Base-by-base conservation (phyloP, 2,113 vertebrate species). In the Toxotes jaculatrix region DNA sequence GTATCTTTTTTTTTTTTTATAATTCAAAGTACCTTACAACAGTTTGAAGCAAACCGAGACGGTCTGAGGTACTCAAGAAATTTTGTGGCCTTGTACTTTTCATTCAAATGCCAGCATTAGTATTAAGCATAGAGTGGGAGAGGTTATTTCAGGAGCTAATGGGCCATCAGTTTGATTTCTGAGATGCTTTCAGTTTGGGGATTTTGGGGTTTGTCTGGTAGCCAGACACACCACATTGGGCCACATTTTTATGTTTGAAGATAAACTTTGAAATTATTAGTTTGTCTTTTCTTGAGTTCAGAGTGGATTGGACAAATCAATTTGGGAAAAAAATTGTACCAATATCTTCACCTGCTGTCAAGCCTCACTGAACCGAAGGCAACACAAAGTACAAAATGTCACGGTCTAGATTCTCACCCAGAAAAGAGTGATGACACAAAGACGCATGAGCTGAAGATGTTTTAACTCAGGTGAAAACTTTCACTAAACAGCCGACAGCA, bases 211-310 rank as follows among this genome's bases (percentile, higher is more conserved):
- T 62, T 31, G 51, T 73, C 32, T 31, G n/a, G 21, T 4, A 43
- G 21, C 21, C 7, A 42, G 53, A 17, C n/a, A 27, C 27, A 27
- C 27, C 27, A 27, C 27, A 16, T 67, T 42, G 36, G 19, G 47
- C n/a, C 34, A 51, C 17, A 21, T n/a, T 56, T 64, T 53, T 72
- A 40, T 62, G n/a, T 49, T 43, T 55, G 23, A 65, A 76, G 51
- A 57, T 77, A 66, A 16, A 57, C 3, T 43, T 21, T 17, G 5
- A 31, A 57, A 47, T 77, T 32, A 34, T 45, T 34, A 36, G 12
- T 61, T 47, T 53, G 72, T 53, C 31, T 47, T 55, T 10, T 61
- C n/a, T 17, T 10, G 11, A 34, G 32, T 69, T 40, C 16, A 8
- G 61, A 62, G 32, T 12, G 65, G 14, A 40, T 16, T 38, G 10